Base-by-base conservation (phyloP, 2,797 vertebrate species). In the Urophycis tenuis region DNA sequence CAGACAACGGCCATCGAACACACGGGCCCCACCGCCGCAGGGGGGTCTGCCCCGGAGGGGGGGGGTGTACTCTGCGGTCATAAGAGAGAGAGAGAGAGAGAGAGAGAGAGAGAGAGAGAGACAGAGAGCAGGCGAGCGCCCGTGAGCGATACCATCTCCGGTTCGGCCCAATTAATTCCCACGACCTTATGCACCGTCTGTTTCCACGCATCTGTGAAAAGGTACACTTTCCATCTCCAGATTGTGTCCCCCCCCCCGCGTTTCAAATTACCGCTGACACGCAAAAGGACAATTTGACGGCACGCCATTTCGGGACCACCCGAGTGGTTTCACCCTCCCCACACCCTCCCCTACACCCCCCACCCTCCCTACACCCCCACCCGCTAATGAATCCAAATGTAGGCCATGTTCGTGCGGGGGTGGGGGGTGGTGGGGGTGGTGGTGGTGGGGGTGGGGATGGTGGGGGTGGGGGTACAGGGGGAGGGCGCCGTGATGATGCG, bases 361-460 rank as follows among this genome's bases (percentile, higher is more conserved):
- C n/a, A n/a, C n/a, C n/a, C n/a, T n/a, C n/a, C n/a, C n/a, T n/a
- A n/a, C n/a, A n/a, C n/a, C n/a, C n/a, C n/a, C n/a, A n/a, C 75
- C 78, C 34, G 73, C 78, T 88, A 87, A 91, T 89, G 82, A 90
- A 86, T 73, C 81, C 75, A 78, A 75, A 77, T 45, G 81, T 34
- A 74, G 77, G 75, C 17, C 12, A 32, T 33, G 32, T 35, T 77
- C 60, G 15, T 49, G 72, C 73, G 75, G n/a, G n/a, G n/a, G n/a
- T n/a, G n/a, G n/a, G n/a, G n/a, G n/a, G n/a, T n/a, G n/a, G n/a
- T n/a, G n/a, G n/a, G n/a, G n/a, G n/a, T n/a, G n/a, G n/a, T n/a
- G n/a, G n/a, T n/a, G n/a, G n/a, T n/a, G n/a, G n/a, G n/a, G n/a
- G n/a, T n/a, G n/a, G n/a, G n/a, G n/a, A n/a, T n/a, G n/a, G n/a